Percentiles rank a stretch among this genome's conserved stretches.
phyloP scores from a whole-genome alignment of 2,888 invertebrate genomes.

The Caenorhabditis sp. region DNA sequence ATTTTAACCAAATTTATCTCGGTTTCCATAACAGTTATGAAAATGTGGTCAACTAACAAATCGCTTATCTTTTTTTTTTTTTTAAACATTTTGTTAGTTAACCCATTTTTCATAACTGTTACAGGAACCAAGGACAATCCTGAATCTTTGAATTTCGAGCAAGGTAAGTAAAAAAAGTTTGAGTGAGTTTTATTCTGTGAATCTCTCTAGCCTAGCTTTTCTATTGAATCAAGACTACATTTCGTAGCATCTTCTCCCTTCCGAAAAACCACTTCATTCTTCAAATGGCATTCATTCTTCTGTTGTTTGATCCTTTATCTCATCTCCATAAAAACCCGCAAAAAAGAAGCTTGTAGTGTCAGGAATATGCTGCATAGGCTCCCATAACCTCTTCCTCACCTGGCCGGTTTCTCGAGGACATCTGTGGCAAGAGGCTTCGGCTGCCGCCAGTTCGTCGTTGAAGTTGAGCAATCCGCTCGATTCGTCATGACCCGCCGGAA shows the following conservation, averaged over 20 bases:
- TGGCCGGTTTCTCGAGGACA: slow-evolving; percentile 64
- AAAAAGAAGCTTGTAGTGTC: slow-evolving; percentile 35
- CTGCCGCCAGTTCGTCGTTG: slow-evolving; percentile 53
- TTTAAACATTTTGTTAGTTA: no score
- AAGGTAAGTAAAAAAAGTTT: no score
- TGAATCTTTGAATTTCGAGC: no score
- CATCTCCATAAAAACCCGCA: slow-evolving; percentile 5
- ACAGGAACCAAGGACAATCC: no score
- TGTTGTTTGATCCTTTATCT: slow-evolving; percentile 58
- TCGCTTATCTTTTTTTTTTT: no score
- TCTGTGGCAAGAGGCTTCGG: slow-evolving; percentile 61
- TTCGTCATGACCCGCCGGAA: slow-evolving; percentile 47
- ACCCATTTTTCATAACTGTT: no score
- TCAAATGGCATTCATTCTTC: slow-evolving; percentile 25
- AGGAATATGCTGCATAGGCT: not conserved
- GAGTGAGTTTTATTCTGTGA: no score
- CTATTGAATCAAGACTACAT: slow-evolving; percentile 6
- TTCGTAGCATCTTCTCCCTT: slow-evolving; percentile 4
- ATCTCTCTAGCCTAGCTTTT: not conserved
- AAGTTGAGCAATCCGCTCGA: slow-evolving; percentile 56
- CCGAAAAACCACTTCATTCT: slow-evolving; percentile 41
- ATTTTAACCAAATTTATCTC: no score
- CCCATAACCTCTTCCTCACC: slow-evolving; percentile 33
- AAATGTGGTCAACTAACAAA: no score
- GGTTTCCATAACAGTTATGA: no score